These are phyloP conservation scores for Petrocephalus schoutedeni DNA, from an alignment of 2,797 vertebrate species.

Conservation along the genomic window DNA sequence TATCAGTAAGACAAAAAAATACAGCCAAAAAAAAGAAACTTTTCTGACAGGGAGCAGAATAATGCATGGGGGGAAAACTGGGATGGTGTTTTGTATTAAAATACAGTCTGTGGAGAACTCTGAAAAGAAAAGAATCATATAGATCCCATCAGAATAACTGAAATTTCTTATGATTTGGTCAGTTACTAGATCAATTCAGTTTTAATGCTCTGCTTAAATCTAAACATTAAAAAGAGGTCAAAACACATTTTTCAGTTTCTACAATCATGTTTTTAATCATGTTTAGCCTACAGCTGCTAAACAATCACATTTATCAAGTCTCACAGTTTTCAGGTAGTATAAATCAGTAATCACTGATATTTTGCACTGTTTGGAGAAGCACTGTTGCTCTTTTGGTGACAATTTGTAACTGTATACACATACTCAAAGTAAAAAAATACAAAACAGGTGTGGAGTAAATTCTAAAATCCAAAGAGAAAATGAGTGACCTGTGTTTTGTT, in stretches of 20 bases:
- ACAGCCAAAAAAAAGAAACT: slow-evolving; percentile 37
- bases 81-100: slow-evolving; percentile 19
- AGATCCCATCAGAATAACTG: background rate
- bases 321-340: background rate
- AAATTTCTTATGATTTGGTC: background rate
- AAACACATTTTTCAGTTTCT: slow-evolving; percentile 4
- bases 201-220: background rate
- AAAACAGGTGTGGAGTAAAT: background rate
- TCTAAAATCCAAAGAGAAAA: background rate
- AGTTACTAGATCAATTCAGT: slow-evolving; percentile 5
- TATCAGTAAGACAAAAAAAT: slow-evolving; percentile 43
- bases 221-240: slow-evolving; percentile 9
- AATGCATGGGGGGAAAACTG: background rate
- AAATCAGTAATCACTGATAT: background rate
- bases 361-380: background rate
- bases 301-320: background rate
- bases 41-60: slow-evolving; percentile 30
- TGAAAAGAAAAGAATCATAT: background rate
- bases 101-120: slow-evolving; percentile 26
- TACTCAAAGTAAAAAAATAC: background rate
- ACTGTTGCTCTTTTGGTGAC: background rate
- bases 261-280: background rate
- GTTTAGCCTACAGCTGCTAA: background rate
- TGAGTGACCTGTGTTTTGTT: background rate
- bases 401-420: background rate